A percentile compares a stretch with the other conserved stretches of the same genome.
phyloP scores from a whole-genome alignment of 1,140 invertebrate genomes.

The Chlorops oryzae region DNA sequence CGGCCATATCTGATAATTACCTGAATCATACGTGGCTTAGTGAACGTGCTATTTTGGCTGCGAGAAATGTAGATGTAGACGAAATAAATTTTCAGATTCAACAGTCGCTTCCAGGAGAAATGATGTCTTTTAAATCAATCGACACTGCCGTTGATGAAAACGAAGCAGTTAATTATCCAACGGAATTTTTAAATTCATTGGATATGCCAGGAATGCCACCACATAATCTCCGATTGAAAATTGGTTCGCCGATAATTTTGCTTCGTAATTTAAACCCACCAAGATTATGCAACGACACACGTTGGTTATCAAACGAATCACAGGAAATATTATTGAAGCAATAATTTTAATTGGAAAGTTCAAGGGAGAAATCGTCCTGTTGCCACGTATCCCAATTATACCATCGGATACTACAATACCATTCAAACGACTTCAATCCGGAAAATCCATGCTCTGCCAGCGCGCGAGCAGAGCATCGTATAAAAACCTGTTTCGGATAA shows the following conservation, averaged over 20 bases:
- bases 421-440: no score
- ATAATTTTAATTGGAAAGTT: no score
- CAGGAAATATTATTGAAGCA: no score
- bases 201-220: neutral
- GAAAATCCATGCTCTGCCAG: no score
- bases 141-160: neutral
- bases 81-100: slow-evolving; percentile 1
- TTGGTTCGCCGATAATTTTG: neutral
- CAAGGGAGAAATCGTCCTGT: no score
- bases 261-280: slow-evolving; percentile 1
- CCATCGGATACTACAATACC: no score
- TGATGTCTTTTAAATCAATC: neutral
- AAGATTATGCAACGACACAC: no score
- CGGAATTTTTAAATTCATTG: neutral
- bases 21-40: slow-evolving; percentile 38
- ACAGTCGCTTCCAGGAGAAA: neutral
- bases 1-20: slow-evolving; percentile 42
- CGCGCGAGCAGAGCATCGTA: no score
- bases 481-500: no score
- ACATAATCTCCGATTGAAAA: slow-evolving; percentile 3
- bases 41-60: slow-evolving; percentile 36
- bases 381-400: no score
- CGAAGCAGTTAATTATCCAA: no score
- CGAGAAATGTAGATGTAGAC: slow-evolving; percentile 40
- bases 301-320: no score